Evolutionary conservation across 2,113 vertebrate genomes (phyloP), one percentile per base, ranked within the genome.

Genomic region (Sphyrna mokarran): DNA sequence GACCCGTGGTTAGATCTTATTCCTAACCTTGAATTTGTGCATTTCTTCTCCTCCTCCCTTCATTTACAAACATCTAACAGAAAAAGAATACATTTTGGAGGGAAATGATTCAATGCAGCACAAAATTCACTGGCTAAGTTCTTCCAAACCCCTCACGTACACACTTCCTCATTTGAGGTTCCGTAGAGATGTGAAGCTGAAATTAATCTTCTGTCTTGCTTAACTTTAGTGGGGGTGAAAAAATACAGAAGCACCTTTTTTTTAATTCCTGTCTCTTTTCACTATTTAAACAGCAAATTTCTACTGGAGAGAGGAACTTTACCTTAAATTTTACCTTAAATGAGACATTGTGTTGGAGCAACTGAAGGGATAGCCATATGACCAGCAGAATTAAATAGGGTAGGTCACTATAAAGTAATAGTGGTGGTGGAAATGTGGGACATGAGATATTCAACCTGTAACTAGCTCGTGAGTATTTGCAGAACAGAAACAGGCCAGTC

Each of bases 71-170:
- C 3, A 14, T 80, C 6, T 13, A 18, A 14, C 78, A 83, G 8
- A 78, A 40, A 16, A 18, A 80, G 2, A 80, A 18, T 83, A 33
- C n/a, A 63, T 63, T 11, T 63, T 83, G n/a, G 78, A 37, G 14
- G n/a, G 78, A 4, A 0, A 18, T 4, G 5, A 16, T 6, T 37
- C 0, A 14, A 0, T 40, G 13, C 0, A 37, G 14, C n/a, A 0
- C 78, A 40, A 48, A 48, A 37, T 83, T 83, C n/a, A 83, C 78
- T 83, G n/a, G 37, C n/a, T 83, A 22, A 70, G 69, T 70, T 70
- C 69, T 26, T 23, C 20, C 18, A 33, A 14, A 40, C 16, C 13
- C 14, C n/a, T 37, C 3, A 16, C 23, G 9, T 72, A 72, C 23
- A 20, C 69, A 29, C 29, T 6, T 72, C 6, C 23, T 72, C 23